Evolutionary conservation across 2,888 invertebrate genomes (phyloP).

Genomic region (Lasioglossum pauxillum): DNA sequence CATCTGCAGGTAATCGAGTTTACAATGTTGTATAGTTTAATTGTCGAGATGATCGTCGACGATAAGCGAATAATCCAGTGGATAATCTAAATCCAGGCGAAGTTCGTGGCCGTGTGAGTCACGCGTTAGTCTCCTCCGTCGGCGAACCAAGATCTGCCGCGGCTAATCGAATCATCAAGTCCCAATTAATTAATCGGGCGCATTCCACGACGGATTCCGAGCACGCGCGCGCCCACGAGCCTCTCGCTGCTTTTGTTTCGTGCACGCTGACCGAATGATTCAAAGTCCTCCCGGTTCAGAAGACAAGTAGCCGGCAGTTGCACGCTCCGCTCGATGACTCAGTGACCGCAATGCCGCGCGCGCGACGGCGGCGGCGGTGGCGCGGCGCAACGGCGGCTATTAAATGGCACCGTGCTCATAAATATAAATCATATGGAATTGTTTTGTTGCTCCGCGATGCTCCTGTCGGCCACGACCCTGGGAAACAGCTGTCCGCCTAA

Average conservation of each 20-base stretch:
- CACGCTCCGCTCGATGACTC: constrained; percentile 64
- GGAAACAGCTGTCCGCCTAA: constrained; percentile 79
- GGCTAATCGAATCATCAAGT: constrained; percentile 32
- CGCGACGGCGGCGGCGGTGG: constrained; percentile 28
- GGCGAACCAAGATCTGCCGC: not conserved
- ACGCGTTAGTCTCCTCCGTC: not conserved
- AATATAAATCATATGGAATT: constrained; percentile 82
- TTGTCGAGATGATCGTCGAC: not conserved
- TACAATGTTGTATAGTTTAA: not conserved
- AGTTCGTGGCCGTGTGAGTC: constrained; percentile 5
- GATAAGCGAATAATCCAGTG: not conserved
- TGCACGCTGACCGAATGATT: constrained; percentile 32
- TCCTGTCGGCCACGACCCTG: constrained; percentile 69
- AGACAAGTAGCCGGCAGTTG: constrained; percentile 38
- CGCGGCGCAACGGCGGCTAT: constrained; percentile 73
- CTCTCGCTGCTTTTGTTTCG: constrained; percentile 34
- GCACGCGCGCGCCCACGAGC: constrained; percentile 8
- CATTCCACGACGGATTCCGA: constrained; percentile 17
- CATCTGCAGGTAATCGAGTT: not conserved
- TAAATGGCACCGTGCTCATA: constrained; percentile 80
- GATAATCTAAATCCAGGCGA: not conserved
- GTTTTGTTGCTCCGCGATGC: constrained; percentile 75
- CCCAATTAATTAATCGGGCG: constrained; percentile 46
- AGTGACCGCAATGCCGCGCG: constrained; percentile 68
- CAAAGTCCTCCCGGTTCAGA: constrained; percentile 37